Evolutionary conservation across 2,113 vertebrate species (phyloP), one percentile per base, ranked within the genome.

Genomic region (Microtus pennsylvanicus): DNA sequence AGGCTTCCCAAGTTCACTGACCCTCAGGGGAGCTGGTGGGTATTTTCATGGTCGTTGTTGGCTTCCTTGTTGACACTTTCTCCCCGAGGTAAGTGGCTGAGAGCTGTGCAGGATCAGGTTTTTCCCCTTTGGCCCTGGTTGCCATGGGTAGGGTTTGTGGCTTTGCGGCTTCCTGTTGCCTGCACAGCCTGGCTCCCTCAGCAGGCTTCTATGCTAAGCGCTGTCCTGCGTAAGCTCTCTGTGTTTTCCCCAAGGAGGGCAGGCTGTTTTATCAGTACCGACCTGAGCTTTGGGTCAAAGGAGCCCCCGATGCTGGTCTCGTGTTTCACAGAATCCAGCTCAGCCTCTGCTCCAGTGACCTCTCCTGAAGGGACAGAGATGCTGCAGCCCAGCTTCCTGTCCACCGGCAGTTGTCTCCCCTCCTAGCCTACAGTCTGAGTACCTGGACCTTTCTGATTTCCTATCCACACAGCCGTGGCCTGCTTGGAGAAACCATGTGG

Each of bases 51-150:
- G 19, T 55, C 22, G 21, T 21, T 38, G 45, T 30, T 58, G 22
- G 28, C 67, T 77, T 93, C 87, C 77, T 67, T 77, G 45, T 86
- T 94, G 80, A 13, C 70, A 38, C 88, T 88, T 58, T 85, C 42
- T 90, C n/a, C 52, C 42, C 0, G 35, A 9, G 28, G 26, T 67
- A 69, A 76, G 90, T 38, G 52, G 38, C 38, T 85, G 30, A 94
- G n/a, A 75, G 65, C 75, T n/a, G 65, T 81, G 67, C 14, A 26
- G 69, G 24, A n/a, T 47, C 50, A 13, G 16, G n/a, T 50, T 96
- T 91, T 78, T 22, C 55, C 50, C 38, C 69, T 50, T 5, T 11
- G 65, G 22, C 38, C 19, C 19, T 30, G 1, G 4, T 85, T 55
- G 82, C 83, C 0, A 0, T 26, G 87, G 67, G 69, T 50, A 12